These are phyloP conservation scores for Oncorhynchus kisutch DNA, from an alignment of 2,113 vertebrate species.

Conservation along the genomic window DNA sequence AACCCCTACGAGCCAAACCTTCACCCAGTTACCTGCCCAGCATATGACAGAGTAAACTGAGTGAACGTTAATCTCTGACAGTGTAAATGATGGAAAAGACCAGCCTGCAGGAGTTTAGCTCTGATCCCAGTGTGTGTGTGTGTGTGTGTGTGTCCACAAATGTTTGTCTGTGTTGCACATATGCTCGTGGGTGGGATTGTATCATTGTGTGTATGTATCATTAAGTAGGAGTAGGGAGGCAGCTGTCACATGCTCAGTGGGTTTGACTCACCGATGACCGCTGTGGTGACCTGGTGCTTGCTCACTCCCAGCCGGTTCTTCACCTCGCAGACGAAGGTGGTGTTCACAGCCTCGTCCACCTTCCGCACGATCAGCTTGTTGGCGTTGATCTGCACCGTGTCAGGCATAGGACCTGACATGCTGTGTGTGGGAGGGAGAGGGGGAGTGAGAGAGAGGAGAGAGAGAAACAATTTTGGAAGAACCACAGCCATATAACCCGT, in stretches of 20 bases:
- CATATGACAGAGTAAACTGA: constrained; percentile 21
- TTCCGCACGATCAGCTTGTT: constrained; percentile 74
- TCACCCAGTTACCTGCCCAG: background rate
- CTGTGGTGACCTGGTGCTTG: constrained; percentile 66
- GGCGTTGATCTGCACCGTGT: constrained; percentile 59
- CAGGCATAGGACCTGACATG: constrained; percentile 58
- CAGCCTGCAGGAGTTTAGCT: constrained; percentile 44
- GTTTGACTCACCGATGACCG: constrained; percentile 78
- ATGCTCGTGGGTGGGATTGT: no score
- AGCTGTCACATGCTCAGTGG: background rate
- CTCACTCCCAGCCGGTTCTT: constrained; percentile 70
- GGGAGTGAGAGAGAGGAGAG: background rate
- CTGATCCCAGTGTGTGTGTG: constrained; percentile 59
- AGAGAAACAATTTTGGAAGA: background rate
- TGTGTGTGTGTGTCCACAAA: constrained; percentile 10
- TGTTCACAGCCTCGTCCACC: constrained; percentile 81
- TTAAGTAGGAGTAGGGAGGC: background rate
- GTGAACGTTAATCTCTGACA: constrained; percentile 2
- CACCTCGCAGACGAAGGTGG: constrained; percentile 82
- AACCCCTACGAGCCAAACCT: background rate
- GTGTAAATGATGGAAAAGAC: constrained; percentile 32
- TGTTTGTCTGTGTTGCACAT: background rate
- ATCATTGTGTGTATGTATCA: background rate
- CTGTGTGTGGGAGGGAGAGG: constrained; percentile 30
- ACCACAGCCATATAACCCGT: no score